These are phyloP conservation scores for Neogobius melanostomus DNA, from an alignment of 2,113 vertebrate species.

Conservation along the genomic window DNA sequence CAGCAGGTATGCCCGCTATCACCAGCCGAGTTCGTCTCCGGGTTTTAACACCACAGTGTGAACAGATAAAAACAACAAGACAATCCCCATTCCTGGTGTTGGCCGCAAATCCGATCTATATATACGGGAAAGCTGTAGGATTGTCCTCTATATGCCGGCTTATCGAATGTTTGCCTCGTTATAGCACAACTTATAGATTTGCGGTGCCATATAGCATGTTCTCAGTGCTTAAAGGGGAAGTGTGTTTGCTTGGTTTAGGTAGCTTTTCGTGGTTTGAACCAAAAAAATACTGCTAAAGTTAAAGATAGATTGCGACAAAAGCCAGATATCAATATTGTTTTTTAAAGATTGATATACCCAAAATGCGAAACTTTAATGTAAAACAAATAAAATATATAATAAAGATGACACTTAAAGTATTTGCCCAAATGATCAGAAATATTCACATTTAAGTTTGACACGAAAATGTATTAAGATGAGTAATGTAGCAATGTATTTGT, in stretches of 20 bases:
- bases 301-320: no score
- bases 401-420: no score
- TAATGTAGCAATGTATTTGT: no score
- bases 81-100: slow-evolving; percentile 24
- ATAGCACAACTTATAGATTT: neutral
- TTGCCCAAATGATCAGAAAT: no score
- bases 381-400: no score
- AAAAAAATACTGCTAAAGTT: neutral
- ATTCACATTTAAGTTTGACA: no score
- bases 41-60: slow-evolving; percentile 76
- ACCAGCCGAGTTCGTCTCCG: slow-evolving; percentile 64
- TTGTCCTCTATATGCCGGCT: neutral
- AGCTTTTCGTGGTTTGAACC: neutral
- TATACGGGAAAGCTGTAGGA: slow-evolving; percentile 25
- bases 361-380: no score
- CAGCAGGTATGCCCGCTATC: slow-evolving; percentile 72
- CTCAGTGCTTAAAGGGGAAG: neutral
- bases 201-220: neutral
- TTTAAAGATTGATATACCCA: no score
- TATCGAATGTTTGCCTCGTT: slow-evolving; percentile 21
- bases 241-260: neutral
- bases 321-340: no score
- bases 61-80: slow-evolving; percentile 66
- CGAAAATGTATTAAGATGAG: no score
- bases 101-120: slow-evolving; percentile 15